Evolutionary conservation across 2,113 vertebrate species (phyloP).

Genomic region (Esox niger): DNA sequence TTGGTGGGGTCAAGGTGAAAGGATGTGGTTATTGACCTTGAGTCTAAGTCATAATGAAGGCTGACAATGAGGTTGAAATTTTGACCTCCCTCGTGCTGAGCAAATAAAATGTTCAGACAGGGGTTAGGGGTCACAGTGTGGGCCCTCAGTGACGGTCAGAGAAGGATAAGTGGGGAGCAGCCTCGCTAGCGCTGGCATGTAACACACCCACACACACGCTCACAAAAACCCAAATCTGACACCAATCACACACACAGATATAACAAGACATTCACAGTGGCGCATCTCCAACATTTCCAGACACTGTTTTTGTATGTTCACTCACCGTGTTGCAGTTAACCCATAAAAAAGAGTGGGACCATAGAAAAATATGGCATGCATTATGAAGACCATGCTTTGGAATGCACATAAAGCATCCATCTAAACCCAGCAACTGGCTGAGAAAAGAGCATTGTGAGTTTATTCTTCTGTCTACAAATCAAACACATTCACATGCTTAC

Average conservation of each 20-base stretch:
- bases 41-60: constrained; percentile 1
- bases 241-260: background rate
- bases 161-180: constrained; percentile 44
- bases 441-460: constrained; percentile 33
- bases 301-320: too few relatives aligned
- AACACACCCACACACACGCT: background rate
- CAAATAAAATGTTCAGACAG: background rate
- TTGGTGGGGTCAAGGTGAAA: constrained; percentile 17
- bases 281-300: too few relatives aligned
- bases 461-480: constrained; percentile 39
- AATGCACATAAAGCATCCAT: background rate
- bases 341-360: too few relatives aligned
- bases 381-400: too few relatives aligned
- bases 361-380: too few relatives aligned
- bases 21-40: constrained; percentile 58
- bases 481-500: constrained; percentile 21
- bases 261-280: too few relatives aligned
- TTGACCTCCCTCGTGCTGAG: constrained; percentile 30
- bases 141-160: constrained; percentile 26
- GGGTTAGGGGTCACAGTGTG: constrained; percentile 34
- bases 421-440: background rate
- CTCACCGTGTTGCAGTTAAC: too few relatives aligned
- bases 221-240: background rate
- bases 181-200: background rate
- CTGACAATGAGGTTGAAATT: constrained; percentile 58